Evolutionary conservation across 2,797 vertebrate genomes (phyloP).

Genomic region (Yasuhikotakia modesta): DNA sequence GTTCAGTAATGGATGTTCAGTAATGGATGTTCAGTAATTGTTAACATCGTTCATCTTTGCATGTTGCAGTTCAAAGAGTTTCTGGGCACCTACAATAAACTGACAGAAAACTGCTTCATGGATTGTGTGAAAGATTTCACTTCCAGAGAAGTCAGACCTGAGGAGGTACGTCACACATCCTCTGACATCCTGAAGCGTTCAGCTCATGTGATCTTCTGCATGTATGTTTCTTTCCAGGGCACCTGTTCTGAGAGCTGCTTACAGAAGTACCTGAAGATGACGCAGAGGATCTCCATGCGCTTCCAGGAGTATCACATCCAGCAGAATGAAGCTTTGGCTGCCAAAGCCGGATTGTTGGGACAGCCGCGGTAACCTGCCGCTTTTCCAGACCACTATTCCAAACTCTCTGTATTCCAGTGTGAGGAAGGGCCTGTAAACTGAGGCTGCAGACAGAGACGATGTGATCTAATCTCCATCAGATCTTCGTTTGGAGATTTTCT

Average conservation of each 20-base stretch:
- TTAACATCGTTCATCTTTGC: neutral
- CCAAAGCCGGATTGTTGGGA: conserved; percentile 90
- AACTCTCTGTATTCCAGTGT: conserved; percentile 29
- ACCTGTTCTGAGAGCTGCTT: conserved; percentile 93
- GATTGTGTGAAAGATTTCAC: conserved; percentile 98
- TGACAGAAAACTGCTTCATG: conserved; percentile 97
- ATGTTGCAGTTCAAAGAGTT: conserved; percentile 92
- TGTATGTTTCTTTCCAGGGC: conserved; percentile 70
- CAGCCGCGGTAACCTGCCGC: conserved; percentile 78
- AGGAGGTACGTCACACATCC: conserved; percentile 80
- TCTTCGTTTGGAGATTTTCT: conserved; percentile 1
- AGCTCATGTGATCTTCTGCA: no score
- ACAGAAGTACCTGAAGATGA: conserved; percentile 99
- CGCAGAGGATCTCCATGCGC: conserved; percentile 97
- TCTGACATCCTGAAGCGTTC: no score
- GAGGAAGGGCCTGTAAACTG: conserved; percentile 10
- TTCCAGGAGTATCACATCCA: conserved; percentile 99
- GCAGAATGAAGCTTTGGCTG: conserved; percentile 96
- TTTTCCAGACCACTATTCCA: neutral
- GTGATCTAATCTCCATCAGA: neutral
- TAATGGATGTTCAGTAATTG: neutral
- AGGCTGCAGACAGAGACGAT: neutral
- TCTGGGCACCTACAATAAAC: conserved; percentile 96
- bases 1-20: neutral
- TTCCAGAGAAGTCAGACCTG: conserved; percentile 88